phyloP scores from a whole-genome alignment of 2,888 invertebrate genomes.

The Lasioglossum vierecki region DNA sequence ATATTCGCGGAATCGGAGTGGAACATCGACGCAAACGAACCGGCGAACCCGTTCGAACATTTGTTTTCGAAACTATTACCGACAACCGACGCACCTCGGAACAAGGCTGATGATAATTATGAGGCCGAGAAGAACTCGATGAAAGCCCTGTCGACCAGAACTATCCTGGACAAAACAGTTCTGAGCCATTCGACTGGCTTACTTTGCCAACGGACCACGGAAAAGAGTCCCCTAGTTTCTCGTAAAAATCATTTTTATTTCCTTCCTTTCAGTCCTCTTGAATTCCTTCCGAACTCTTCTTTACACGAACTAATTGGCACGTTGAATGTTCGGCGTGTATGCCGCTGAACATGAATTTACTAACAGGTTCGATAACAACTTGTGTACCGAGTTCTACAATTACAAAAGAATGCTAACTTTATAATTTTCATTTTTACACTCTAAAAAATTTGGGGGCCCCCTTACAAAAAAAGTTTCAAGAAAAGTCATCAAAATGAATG shows the following conservation, averaged over 20 bases:
- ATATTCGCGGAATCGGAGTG: conserved; percentile 43
- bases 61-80: conserved; percentile 52
- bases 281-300: neutral
- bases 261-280: neutral
- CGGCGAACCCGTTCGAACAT: conserved; percentile 51
- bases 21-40: conserved; percentile 53
- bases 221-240: neutral
- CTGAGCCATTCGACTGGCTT: neutral
- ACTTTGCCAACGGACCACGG: conserved; percentile 5
- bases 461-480: no score
- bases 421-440: no score
- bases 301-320: neutral
- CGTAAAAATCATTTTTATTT: neutral
- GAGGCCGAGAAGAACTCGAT: conserved; percentile 15
- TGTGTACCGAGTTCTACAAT: no score
- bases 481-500: no score
- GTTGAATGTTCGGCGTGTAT: neutral
- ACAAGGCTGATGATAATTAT: conserved; percentile 43
- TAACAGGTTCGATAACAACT: no score
- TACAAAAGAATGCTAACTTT: no score
- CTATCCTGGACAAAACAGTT: neutral
- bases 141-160: conserved; percentile 27
- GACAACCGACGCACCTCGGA: conserved; percentile 20
- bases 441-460: no score
- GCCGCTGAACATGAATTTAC: no score